Base-by-base conservation (phyloP, 1,140 invertebrate genomes). In the Drosophila nebulosa region DNA sequence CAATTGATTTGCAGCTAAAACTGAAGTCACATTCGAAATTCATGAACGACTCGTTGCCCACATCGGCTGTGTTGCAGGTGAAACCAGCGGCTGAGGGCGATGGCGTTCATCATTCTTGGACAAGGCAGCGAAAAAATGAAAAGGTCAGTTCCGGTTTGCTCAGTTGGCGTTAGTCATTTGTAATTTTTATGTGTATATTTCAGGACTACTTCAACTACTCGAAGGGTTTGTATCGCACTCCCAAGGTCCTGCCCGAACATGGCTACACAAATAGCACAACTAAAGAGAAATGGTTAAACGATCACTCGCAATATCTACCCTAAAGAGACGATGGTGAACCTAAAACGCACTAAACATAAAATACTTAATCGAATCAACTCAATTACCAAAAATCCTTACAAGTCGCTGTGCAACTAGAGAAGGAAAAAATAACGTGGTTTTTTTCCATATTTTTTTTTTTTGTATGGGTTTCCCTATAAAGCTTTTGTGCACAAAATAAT, bases 1-100 rank as follows among this genome's bases (percentile, higher is more conserved):
- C 65, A 1, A 91, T 91, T 30, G 74, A 91, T 64, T 64, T 91
- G 4, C 71, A 79, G 12, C 30, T 91, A 1, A 72, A 69, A 9
- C 53, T 89, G 0, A 79, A 67, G 22, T 74, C 74, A 0, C 79
- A 90, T 30, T 55, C 79, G 2, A 72, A 39, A 12, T 21, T 53
- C 4, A 27, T 58, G 10, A 52, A 46, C 0, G 46, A 16, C 0
- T 16, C 62, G 2, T 21, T 7, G 2, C 32, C 64, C 58, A 32
- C 55, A 0, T 76, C 70, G 51, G 60, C 65, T n/a, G 72, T 83
- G 46, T 4, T 77, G 0, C 66, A 77, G 27, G 83, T 88, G 35
- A 71, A 70, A 10, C 84, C 83, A 21, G 27, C 53, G 27, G 1
- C 5, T 21, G 52, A 53, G 1, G 5, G 14, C 24, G 26, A 59